These are phyloP conservation scores for Leucophora obtusa DNA, from an alignment of 2,888 invertebrate species.

Conservation along the genomic window DNA sequence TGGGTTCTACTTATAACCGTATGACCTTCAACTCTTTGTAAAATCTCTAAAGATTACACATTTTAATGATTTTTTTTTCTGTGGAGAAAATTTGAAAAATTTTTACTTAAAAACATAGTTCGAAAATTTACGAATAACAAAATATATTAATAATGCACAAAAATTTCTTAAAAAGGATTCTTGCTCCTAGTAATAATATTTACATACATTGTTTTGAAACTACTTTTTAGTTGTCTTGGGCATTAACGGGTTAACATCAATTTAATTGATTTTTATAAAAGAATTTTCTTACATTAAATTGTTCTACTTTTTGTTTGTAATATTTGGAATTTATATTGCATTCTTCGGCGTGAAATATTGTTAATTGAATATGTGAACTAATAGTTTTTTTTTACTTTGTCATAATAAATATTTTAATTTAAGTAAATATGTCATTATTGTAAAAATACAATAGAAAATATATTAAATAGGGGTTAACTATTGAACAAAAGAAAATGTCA, in stretches of 20 bases:
- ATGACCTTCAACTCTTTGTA: constrained; percentile 50
- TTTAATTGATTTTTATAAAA: neutral
- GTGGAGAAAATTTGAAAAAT: neutral
- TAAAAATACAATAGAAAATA: no score
- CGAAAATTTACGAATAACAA: no score
- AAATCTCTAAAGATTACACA: neutral
- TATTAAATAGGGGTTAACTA: no score
- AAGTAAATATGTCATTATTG: no score
- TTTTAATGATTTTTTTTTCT: neutral
- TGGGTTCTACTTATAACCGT: constrained; percentile 29
- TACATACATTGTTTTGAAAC: no score
- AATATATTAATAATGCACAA: no score
- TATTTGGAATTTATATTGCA: neutral
- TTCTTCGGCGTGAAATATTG: neutral
- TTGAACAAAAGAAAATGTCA: no score
- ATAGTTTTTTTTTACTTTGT: no score
- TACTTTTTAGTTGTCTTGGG: neutral
- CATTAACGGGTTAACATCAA: neutral
- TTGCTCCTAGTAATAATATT: no score
- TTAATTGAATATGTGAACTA: neutral
- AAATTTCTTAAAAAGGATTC: no score
- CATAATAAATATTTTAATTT: no score
- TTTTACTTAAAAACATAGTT: no score
- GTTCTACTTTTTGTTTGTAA: neutral
- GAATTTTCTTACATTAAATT: neutral